A percentile compares a stretch with the other conserved stretches of the same genome.
These are phyloP conservation scores for Cosmia trapezina DNA, from an alignment of 2,888 invertebrate genomes.

Conservation along the genomic window DNA sequence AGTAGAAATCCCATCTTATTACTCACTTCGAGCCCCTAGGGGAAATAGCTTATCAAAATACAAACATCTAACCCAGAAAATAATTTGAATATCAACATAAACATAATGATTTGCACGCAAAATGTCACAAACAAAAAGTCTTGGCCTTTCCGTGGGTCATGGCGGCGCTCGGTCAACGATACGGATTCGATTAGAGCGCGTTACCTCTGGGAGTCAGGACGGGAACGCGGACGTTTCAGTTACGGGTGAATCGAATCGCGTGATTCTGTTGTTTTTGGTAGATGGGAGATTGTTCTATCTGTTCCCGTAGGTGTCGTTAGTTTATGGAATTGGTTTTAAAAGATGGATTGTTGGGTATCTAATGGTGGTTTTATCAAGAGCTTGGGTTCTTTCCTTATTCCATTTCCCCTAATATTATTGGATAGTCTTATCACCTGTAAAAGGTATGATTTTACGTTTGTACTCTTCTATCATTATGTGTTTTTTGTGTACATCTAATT, in stretches of 20 bases:
- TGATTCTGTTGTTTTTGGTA: slow-evolving; percentile 43
- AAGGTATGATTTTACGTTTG: background rate
- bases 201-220: slow-evolving; percentile 50
- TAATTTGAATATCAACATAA: slow-evolving; percentile 38
- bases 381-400: background rate
- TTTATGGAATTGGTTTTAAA: slow-evolving; percentile 30
- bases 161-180: slow-evolving; percentile 55
- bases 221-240: slow-evolving; percentile 46
- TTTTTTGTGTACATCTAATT: background rate
- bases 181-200: slow-evolving; percentile 64
- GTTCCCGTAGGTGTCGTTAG: slow-evolving; percentile 42
- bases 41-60: background rate
- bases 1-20: background rate
- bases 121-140: slow-evolving; percentile 68
- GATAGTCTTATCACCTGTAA: background rate
- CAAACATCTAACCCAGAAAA: slow-evolving; percentile 12
- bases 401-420: background rate
- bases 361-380: background rate
- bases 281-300: slow-evolving; percentile 38
- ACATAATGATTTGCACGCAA: slow-evolving; percentile 48
- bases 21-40: background rate
- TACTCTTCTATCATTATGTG: background rate
- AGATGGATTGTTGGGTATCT: slow-evolving; percentile 13
- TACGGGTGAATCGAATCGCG: slow-evolving; percentile 23
- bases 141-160: slow-evolving; percentile 66